Percentiles rank a stretch among this genome's conserved stretches.
Evolutionary conservation across 2,888 invertebrate species (phyloP).

Genomic region (Nesidiocoris tenuis): DNA sequence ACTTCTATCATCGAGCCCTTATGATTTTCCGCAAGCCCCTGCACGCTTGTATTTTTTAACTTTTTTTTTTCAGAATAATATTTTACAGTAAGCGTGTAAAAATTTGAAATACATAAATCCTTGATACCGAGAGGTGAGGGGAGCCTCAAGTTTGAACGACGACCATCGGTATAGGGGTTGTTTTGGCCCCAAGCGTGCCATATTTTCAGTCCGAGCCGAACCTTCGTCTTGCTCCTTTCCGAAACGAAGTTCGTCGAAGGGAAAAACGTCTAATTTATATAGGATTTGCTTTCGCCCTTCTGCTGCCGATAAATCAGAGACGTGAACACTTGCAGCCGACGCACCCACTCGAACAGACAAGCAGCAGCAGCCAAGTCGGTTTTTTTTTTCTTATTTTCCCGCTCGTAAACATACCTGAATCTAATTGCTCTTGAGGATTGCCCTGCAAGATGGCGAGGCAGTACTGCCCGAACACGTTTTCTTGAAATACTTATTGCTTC

Average conservation of each 20-base stretch:
- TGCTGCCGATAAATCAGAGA: conserved; percentile 40
- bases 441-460: background rate
- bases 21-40: too few relatives aligned
- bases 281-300: conserved; percentile 41
- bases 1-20: too few relatives aligned
- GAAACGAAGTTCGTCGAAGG: background rate
- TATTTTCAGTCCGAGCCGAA: conserved; percentile 26
- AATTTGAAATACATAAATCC: too few relatives aligned
- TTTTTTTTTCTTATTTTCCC: conserved; percentile 12
- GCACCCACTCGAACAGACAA: conserved; percentile 20
- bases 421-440: conserved; percentile 26
- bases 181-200: conserved; percentile 31
- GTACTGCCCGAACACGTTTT: conserved; percentile 1
- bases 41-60: too few relatives aligned
- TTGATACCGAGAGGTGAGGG: too few relatives aligned
- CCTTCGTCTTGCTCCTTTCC: background rate
- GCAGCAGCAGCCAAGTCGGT: background rate
- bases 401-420: conserved; percentile 38
- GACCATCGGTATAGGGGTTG: too few relatives aligned
- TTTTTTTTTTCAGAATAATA: too few relatives aligned
- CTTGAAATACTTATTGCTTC: conserved; percentile 5
- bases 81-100: too few relatives aligned
- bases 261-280: conserved; percentile 45
- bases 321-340: conserved; percentile 37
- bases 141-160: too few relatives aligned